Evolutionary conservation across 2,113 vertebrate genomes (phyloP).

Genomic region (Uropsilus gracilis): DNA sequence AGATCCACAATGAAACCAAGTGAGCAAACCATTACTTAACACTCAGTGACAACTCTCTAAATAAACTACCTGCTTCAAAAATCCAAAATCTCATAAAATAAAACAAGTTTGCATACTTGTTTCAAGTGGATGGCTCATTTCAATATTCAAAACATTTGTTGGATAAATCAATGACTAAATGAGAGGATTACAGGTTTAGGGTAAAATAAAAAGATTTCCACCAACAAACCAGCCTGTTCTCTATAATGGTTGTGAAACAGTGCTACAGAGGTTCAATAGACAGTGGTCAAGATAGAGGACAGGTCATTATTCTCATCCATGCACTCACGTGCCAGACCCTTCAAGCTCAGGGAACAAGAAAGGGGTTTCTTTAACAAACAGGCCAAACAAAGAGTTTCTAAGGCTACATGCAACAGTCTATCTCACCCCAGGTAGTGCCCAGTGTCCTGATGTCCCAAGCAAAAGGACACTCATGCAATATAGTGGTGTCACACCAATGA

Average conservation of each 20-base stretch:
- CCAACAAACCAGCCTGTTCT: not conserved
- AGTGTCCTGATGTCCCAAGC: too few species aligned
- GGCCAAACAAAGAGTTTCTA: too few species aligned
- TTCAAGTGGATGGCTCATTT: not conserved
- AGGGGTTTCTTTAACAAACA: too few species aligned
- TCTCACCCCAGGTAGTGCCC: too few species aligned
- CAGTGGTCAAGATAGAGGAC: too few species aligned
- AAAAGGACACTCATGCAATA: too few species aligned
- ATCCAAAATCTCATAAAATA: slow-evolving; percentile 18
- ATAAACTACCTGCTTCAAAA: not conserved
- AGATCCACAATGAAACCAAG: not conserved
- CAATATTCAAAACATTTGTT: not conserved
- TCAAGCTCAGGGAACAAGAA: too few species aligned
- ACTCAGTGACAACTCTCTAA: not conserved
- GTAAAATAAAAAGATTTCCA: not conserved
- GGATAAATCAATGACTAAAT: not conserved
- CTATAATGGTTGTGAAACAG: not conserved
- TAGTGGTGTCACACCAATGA: too few species aligned
- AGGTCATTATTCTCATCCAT: too few species aligned
- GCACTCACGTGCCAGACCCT: too few species aligned
- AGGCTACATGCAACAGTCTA: too few species aligned
- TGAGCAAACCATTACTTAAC: not conserved
- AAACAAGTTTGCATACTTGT: not conserved
- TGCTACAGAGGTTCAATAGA: too few species aligned
- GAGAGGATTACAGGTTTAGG: not conserved